Conservation (phyloP, 2,888 invertebrate species). For the Nomada fabriciana region DNA sequence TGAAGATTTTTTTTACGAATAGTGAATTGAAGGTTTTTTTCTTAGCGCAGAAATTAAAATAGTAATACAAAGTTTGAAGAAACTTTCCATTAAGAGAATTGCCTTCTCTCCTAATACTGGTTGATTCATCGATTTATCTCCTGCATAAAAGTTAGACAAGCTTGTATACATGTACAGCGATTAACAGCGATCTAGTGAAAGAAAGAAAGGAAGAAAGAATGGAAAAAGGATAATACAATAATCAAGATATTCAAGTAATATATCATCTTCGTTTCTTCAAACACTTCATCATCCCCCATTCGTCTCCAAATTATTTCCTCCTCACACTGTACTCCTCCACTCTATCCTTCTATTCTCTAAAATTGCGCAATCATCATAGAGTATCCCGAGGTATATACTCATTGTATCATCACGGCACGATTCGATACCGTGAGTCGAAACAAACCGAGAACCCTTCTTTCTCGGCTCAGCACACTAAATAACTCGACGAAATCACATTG, state of each 20-base stretch:
- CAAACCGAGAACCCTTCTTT: conserved; percentile 16
- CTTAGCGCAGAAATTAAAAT: too few relatives aligned
- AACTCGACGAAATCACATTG: conserved; percentile 48
- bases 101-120: too few relatives aligned
- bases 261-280: not conserved
- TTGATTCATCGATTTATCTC: too few relatives aligned
- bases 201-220: too few relatives aligned
- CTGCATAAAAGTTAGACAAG: too few relatives aligned
- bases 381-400: conserved; percentile 21
- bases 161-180: too few relatives aligned
- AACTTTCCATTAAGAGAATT: too few relatives aligned
- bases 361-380: conserved; percentile 18
- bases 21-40: too few relatives aligned
- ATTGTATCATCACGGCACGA: conserved; percentile 49
- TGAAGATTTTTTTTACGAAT: not conserved
- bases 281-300: not conserved
- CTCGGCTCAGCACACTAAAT: conserved; percentile 45
- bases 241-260: too few relatives aligned
- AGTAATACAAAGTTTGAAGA: too few relatives aligned
- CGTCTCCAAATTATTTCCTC: not conserved
- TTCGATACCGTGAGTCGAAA: conserved; percentile 48
- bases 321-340: not conserved
- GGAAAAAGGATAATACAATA: too few relatives aligned
- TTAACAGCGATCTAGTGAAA: too few relatives aligned
- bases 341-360: conserved; percentile 2